Evolutionary conservation across 2,113 vertebrate species (phyloP).

Genomic region (Alosa alosa): DNA sequence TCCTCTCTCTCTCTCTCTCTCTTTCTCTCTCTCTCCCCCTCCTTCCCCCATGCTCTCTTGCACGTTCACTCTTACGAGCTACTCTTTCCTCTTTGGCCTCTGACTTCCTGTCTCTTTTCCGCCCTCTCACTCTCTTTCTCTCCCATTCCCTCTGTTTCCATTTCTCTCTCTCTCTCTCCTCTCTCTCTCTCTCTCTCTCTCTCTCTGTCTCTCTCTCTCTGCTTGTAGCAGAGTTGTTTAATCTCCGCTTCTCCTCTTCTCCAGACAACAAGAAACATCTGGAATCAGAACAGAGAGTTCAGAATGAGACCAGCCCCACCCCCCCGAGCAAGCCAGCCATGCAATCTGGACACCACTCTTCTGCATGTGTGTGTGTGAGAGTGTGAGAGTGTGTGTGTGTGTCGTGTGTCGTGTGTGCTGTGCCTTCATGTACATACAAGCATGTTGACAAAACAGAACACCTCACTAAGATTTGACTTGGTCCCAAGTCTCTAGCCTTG

Average conservation of each 20-base stretch:
- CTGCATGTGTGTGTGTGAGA: background rate
- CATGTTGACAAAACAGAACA: background rate
- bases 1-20: background rate
- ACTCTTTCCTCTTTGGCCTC: conserved; percentile 18
- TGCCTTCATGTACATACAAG: background rate
- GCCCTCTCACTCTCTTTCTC: background rate
- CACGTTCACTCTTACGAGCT: conserved; percentile 18
- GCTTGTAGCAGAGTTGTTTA: background rate
- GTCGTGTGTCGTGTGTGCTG: background rate
- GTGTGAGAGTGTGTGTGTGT: background rate
- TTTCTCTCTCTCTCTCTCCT: background rate
- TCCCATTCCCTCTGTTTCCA: background rate
- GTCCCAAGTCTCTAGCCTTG: background rate
- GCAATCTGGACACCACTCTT: conserved; percentile 42
- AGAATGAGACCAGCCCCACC: conserved; percentile 60
- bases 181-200: background rate
- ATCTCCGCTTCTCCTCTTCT: conserved; percentile 40
- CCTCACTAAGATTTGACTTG: background rate
- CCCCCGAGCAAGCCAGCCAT: conserved; percentile 42
- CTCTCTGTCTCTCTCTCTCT: background rate
- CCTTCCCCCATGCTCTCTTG: background rate
- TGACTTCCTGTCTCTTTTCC: background rate
- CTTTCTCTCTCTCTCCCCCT: background rate
- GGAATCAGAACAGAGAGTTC: conserved; percentile 69
- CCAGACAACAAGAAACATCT: conserved; percentile 75